Conservation (phyloP, 2,113 vertebrate species). For the Isichthys henryi region DNA sequence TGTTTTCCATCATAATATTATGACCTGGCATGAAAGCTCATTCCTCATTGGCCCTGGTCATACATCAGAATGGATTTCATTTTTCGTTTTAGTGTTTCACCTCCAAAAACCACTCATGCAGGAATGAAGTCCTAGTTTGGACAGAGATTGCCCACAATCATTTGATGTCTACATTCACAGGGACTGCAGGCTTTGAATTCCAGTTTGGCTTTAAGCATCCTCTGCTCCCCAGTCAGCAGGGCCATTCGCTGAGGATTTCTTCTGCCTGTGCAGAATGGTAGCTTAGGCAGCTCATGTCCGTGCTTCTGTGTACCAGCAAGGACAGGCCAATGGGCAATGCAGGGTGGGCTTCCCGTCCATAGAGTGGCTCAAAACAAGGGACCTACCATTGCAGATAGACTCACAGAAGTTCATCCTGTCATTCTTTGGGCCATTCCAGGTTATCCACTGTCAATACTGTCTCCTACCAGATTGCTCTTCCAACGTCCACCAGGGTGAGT, state of each 20-base stretch:
- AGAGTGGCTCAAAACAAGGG: not conserved
- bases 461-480: not conserved
- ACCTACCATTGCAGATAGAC: not conserved
- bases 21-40: not conserved
- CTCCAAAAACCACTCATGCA: not conserved
- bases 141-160: not conserved
- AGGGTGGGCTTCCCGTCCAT: not conserved
- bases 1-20: not conserved
- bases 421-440: not conserved
- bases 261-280: not conserved
- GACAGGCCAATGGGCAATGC: not conserved
- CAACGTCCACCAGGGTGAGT: not conserved
- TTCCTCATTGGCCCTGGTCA: not conserved
- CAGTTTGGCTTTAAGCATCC: not conserved
- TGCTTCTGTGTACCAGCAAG: not conserved
- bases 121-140: not conserved
- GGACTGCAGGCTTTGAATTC: not conserved
- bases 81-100: not conserved
- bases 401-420: not conserved
- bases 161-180: not conserved
- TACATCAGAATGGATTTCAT: not conserved
- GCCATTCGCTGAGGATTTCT: not conserved
- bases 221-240: not conserved
- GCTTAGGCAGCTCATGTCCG: not conserved
- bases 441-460: not conserved